Base-by-base conservation (phyloP, 2,113 vertebrate genomes). In the Eidolon helvum region DNA sequence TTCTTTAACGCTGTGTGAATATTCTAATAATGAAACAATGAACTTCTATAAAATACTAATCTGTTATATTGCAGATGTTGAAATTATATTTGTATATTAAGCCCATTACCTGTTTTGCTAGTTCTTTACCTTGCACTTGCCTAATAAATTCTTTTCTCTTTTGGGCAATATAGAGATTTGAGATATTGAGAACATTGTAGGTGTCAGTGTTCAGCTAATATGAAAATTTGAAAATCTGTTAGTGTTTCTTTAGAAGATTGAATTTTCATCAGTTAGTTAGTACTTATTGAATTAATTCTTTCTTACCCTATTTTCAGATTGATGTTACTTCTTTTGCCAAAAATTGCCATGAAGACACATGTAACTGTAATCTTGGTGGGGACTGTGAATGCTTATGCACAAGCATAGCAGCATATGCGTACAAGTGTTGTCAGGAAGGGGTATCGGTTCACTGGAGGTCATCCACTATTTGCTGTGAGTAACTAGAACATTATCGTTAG, bases 301-400 rank as follows among this genome's bases (percentile, higher is more conserved):
- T 22, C 86, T 95, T 59, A 75, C n/a, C 91, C 57, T 9, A 10
- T 30, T 40, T 65, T 86, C 95, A 99, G 99, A 99, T 99, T 90
- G 99, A 99, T 95, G 99, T 99, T 97, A 99, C 99, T 97, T 99
- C 99, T 98, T 99, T 99, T 98, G 99, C 99, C 96, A 99, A 99
- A 98, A 99, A 99, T 90, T 99, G 99, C 94, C 99, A 99, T 91
- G 99, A 99, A 85, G 99, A 99, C 94, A 99, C 99, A 0, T 99
- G 99, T 96, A 99, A 99, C 97, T 99, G 99, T 98, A 99, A 99
- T 92, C 99, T 99, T 7, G 99, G 99, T 9, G 99, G 99, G 7
- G 99, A 99, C 66, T 99, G 99, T 1, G 99, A 99, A 97, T 99
- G 99, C 92, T 98, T 99, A n/a, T 99, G 99, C 57, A 99, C 99